Conservation (phyloP, 2,797 vertebrate species). For the Cephalopachus bancanus region DNA sequence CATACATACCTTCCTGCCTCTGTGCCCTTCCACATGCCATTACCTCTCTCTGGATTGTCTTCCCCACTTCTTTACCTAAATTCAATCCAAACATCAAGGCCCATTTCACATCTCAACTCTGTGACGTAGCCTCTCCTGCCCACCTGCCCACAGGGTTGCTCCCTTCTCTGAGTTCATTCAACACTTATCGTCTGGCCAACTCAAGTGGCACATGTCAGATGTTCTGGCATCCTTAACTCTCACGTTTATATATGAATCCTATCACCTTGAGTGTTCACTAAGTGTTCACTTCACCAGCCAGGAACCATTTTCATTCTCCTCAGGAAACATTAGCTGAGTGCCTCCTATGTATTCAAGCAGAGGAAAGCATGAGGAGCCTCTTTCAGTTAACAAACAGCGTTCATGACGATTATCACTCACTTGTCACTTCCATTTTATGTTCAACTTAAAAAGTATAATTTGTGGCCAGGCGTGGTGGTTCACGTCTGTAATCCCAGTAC, state of each 20-base stretch:
- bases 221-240: slow-evolving; percentile 15
- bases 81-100: not conserved
- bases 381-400: slow-evolving; percentile 44
- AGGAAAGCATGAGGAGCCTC: not conserved
- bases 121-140: not conserved
- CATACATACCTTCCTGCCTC: not conserved
- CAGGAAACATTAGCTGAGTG: not conserved
- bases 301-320: slow-evolving; percentile 24
- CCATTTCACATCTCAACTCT: not conserved
- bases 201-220: not conserved
- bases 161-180: not conserved
- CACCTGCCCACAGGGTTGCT: not conserved
- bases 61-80: not conserved
- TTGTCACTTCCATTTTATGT: slow-evolving; percentile 3
- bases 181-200: not conserved
- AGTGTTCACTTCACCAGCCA: not conserved
- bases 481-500: no score
- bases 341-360: slow-evolving; percentile 11
- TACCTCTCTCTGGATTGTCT: not conserved
- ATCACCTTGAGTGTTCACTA: not conserved
- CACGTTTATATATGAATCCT: not conserved
- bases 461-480: not conserved
- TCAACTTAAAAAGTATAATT: not conserved
- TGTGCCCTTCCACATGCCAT: not conserved
- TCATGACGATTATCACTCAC: not conserved